A percentile compares a stretch with the other conserved stretches of the same genome.
Evolutionary conservation across 2,797 vertebrate genomes (phyloP).

Genomic region (Emys orbicularis): DNA sequence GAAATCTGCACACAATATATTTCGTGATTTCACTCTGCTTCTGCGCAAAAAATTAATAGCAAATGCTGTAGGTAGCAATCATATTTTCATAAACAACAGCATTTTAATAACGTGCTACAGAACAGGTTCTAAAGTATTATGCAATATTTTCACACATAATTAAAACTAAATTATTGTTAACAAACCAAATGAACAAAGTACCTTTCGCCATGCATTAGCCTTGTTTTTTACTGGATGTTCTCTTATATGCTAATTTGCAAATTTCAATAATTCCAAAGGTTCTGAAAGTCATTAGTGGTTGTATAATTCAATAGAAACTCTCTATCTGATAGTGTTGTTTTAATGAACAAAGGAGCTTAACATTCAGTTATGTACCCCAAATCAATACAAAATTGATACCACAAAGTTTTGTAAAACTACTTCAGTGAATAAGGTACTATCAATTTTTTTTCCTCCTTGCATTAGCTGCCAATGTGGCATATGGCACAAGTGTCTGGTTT

Average conservation of each 20-base stretch:
- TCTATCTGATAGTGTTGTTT: slow-evolving; percentile 71
- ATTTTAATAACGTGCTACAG: background rate
- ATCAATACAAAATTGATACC: background rate
- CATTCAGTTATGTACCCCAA: slow-evolving; percentile 45
- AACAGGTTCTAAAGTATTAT: background rate
- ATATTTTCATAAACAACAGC: background rate
- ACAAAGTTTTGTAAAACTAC: background rate
- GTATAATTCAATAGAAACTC: background rate
- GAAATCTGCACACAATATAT: background rate
- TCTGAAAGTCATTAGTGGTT: background rate
- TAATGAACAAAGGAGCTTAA: slow-evolving; percentile 72
- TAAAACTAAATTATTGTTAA: background rate
- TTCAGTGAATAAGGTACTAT: background rate
- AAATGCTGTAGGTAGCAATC: background rate
- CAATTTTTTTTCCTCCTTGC: background rate
- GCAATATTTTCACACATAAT: background rate
- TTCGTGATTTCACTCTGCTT: background rate
- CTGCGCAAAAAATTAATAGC: background rate
- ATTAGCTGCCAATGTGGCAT: background rate
- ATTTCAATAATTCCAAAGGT: slow-evolving; percentile 71
- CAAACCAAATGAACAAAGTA: background rate
- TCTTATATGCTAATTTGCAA: slow-evolving; percentile 70
- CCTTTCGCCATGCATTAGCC: background rate
- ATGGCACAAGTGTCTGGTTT: background rate
- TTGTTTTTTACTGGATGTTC: background rate